These are phyloP conservation scores for Nezara viridula DNA, from an alignment of 2,888 invertebrate species.

Conservation along the genomic window DNA sequence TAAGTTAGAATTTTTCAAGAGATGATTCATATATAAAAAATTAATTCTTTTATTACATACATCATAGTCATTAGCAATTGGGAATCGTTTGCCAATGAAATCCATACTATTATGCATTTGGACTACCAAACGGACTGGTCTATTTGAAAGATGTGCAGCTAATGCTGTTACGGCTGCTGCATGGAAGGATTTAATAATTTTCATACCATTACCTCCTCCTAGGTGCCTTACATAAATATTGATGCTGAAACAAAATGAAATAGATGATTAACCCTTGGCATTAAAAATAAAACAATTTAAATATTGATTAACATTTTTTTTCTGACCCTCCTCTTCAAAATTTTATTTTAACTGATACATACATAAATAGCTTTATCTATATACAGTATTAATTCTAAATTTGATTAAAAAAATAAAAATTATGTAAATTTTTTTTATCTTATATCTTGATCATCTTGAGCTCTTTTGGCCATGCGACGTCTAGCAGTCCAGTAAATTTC, in stretches of 20 bases:
- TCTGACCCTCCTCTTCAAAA: too few species aligned
- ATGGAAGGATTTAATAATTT: slow-evolving; percentile 76
- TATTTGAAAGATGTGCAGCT: slow-evolving; percentile 76
- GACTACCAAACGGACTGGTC: slow-evolving; percentile 81
- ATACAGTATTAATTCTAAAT: too few species aligned
- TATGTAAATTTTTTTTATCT: too few species aligned
- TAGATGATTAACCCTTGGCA: neutral
- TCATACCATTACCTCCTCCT: slow-evolving; percentile 87
- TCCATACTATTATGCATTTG: slow-evolving; percentile 81
- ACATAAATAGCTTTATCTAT: too few species aligned
- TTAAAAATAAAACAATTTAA: neutral
- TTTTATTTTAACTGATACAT: too few species aligned
- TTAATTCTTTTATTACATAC: slow-evolving; percentile 67
- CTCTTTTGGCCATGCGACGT: too few species aligned
- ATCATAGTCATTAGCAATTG: slow-evolving; percentile 77
- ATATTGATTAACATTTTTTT: too few species aligned
- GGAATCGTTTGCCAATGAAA: slow-evolving; percentile 77
- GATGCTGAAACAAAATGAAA: slow-evolving; percentile 72
- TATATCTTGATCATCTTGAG: too few species aligned
- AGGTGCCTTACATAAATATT: slow-evolving; percentile 79
- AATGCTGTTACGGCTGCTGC: slow-evolving; percentile 79
- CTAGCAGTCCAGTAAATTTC: too few species aligned
- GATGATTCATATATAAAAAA: neutral
- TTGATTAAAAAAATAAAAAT: too few species aligned
- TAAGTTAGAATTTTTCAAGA: neutral